Conservation (phyloP, 2,797 vertebrate species). For the Gallinago solitaria region DNA sequence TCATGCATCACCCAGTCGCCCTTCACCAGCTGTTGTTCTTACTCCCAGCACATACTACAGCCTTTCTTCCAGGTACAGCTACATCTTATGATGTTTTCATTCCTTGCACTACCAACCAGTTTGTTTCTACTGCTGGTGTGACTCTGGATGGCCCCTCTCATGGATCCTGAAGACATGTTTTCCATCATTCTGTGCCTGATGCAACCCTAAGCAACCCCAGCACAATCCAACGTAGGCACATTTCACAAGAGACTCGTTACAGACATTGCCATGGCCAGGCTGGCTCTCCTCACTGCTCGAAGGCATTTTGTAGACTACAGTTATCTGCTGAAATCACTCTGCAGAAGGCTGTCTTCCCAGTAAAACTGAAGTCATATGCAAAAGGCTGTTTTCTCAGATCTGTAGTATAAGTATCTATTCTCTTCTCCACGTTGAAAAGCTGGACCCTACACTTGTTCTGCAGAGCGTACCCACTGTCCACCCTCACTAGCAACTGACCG, state of each 20-base stretch:
- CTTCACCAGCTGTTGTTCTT: not conserved
- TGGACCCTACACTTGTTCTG: not conserved
- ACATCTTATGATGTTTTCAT: not conserved
- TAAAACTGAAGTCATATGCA: not conserved
- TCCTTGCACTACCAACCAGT: not conserved
- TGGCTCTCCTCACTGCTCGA: not conserved
- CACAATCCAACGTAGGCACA: accelerated
- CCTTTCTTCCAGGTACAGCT: not conserved
- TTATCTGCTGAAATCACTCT: not conserved
- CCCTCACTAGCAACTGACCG: not conserved
- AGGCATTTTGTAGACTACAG: not conserved
- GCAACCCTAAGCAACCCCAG: not conserved
- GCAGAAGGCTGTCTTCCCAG: not conserved
- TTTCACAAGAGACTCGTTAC: not conserved
- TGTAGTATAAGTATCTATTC: not conserved
- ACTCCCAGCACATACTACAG: not conserved
- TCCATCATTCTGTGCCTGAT: not conserved
- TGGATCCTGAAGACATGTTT: too few species aligned
- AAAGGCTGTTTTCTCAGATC: not conserved
- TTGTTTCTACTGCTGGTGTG: not conserved
- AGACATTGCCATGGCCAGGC: not conserved
- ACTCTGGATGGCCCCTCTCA: not conserved
- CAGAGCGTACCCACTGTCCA: not conserved
- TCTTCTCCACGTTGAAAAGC: not conserved
- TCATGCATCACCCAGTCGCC: not conserved